phyloP scores from a whole-genome alignment of 2,888 invertebrate genomes.

The Drosophila affinis region DNA sequence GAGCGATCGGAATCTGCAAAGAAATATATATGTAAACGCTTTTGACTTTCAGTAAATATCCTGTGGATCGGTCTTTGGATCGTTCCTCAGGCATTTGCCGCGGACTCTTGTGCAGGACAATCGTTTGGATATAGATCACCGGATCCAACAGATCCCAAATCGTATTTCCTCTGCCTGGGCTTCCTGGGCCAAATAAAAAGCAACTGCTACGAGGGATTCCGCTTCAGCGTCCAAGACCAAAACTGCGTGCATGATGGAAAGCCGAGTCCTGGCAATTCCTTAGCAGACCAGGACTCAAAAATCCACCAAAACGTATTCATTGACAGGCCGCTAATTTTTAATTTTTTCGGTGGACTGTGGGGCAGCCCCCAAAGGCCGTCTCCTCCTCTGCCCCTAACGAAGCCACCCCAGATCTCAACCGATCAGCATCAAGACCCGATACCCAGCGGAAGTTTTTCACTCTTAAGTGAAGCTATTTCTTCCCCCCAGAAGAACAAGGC shows the following conservation, averaged over 20 bases:
- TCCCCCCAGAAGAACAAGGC: neutral
- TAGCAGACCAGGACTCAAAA: constrained; percentile 22
- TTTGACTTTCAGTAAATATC: constrained; percentile 38
- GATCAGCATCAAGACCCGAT: neutral
- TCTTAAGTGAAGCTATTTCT: neutral
- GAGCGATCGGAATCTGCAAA: constrained; percentile 17
- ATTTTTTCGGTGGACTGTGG: constrained; percentile 52
- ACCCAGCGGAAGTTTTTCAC: neutral
- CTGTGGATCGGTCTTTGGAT: constrained; percentile 63
- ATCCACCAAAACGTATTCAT: constrained; percentile 54
- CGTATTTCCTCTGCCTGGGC: constrained; percentile 61
- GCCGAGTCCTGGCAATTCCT: neutral
- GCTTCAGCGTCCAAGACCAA: constrained; percentile 46
- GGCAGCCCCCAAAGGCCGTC: constrained; percentile 14
- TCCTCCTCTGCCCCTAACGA: neutral
- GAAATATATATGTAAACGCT: neutral
- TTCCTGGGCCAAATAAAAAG: constrained; percentile 50
- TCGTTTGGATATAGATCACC: constrained; percentile 60
- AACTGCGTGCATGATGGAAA: constrained; percentile 28
- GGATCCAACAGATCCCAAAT: constrained; percentile 47
- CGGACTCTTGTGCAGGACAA: constrained; percentile 55
- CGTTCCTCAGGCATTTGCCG: constrained; percentile 51
- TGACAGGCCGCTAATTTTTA: constrained; percentile 56
- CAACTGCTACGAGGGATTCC: constrained; percentile 50
- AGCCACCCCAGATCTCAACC: neutral